Evolutionary conservation across 2,888 invertebrate species (phyloP).

Genomic region (Homarus gammarus): DNA sequence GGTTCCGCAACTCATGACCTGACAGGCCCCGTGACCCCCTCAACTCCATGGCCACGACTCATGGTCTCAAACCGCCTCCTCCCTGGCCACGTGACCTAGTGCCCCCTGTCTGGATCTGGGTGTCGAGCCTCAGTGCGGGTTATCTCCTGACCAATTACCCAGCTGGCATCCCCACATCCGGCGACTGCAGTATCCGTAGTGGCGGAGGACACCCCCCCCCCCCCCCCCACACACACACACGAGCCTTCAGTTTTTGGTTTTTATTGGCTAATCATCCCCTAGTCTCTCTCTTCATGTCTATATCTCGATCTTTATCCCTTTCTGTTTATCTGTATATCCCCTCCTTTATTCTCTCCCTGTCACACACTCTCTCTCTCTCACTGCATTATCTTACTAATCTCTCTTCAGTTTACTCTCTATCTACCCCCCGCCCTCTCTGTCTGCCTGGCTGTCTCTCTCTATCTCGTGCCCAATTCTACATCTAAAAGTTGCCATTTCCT

Average conservation of each 20-base stretch:
- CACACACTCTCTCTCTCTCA: background rate
- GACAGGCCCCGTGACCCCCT: too few relatives aligned
- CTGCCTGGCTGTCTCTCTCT: background rate
- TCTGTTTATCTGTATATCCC: too few relatives aligned
- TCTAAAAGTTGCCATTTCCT: background rate
- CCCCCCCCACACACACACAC: too few relatives aligned
- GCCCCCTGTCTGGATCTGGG: background rate
- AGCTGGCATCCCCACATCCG: background rate
- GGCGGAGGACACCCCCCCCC: background rate
- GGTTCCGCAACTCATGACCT: too few relatives aligned
- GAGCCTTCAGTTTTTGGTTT: background rate
- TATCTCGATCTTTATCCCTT: too few relatives aligned
- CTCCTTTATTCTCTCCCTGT: background rate
- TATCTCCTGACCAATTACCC: background rate
- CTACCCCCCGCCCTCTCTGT: background rate
- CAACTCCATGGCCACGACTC: too few relatives aligned
- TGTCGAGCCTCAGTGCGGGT: background rate
- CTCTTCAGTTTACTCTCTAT: too few relatives aligned
- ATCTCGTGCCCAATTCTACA: background rate
- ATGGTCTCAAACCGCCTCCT: too few relatives aligned
- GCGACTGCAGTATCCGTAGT: background rate
- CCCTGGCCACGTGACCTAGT: too few relatives aligned
- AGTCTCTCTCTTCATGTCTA: too few relatives aligned
- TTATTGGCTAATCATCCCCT: too few relatives aligned
- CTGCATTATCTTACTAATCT: too few relatives aligned